phyloP scores from a whole-genome alignment of 2,888 invertebrate species.

The Frankliniella intonsa region DNA sequence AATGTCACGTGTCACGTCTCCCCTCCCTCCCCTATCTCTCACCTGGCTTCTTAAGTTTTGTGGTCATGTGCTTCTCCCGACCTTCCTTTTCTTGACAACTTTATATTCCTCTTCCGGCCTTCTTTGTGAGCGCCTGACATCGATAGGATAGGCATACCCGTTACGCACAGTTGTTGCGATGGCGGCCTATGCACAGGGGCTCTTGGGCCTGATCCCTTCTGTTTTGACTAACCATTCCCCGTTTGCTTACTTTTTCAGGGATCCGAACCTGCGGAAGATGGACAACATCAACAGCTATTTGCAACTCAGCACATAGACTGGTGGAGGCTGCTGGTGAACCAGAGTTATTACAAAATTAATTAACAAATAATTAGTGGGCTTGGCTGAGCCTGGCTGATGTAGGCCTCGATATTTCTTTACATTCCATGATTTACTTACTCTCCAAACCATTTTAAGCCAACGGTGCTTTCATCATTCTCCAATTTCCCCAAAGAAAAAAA shows the following conservation, averaged over 20 bases:
- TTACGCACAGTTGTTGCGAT: not conserved
- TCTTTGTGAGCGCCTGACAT: not conserved
- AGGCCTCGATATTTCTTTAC: conserved; percentile 25
- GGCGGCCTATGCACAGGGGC: not conserved
- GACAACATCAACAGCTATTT: conserved; percentile 14
- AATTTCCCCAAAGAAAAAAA: not conserved
- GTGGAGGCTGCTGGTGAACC: not conserved
- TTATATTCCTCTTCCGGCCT: too few relatives aligned
- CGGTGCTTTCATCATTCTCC: not conserved
- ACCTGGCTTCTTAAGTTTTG: too few relatives aligned
- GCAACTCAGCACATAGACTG: conserved; percentile 4
- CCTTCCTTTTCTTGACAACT: too few relatives aligned
- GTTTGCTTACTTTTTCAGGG: not conserved
- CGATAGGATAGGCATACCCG: not conserved
- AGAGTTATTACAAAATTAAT: not conserved
- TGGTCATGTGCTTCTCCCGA: too few relatives aligned
- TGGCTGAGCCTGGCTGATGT: conserved; percentile 13
- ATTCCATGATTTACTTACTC: not conserved
- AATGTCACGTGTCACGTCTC: too few relatives aligned
- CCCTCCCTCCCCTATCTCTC: too few relatives aligned
- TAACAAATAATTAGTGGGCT: not conserved
- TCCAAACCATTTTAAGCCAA: not conserved
- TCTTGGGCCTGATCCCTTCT: not conserved
- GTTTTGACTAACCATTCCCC: not conserved
- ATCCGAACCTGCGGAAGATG: conserved; percentile 8